Conservation (phyloP, 2,797 vertebrate genomes). For the Sebastes matsubarae region DNA sequence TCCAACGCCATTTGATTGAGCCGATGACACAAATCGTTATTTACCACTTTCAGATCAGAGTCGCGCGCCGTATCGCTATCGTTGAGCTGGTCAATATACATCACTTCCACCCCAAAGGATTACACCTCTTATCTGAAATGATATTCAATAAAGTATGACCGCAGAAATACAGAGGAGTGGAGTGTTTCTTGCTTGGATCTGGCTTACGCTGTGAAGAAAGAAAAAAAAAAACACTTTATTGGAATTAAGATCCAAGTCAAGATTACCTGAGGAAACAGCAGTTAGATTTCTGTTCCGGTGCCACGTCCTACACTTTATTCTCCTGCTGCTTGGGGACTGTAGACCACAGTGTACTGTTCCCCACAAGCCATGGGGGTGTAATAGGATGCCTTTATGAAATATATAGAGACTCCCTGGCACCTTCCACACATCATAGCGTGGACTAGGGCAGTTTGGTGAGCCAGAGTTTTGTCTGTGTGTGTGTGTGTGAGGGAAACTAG, state of each 20-base stretch:
- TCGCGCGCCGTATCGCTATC: conserved; percentile 66
- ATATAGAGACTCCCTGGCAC: conserved; percentile 63
- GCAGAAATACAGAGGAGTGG: conserved; percentile 81
- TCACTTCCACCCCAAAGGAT: conserved; percentile 84
- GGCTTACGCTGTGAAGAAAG: conserved; percentile 72
- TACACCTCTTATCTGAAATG: conserved; percentile 89
- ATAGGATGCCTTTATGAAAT: conserved; percentile 82
- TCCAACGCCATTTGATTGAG: conserved; percentile 50
- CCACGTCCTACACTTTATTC: conserved; percentile 74
- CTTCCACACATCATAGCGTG: conserved; percentile 67
- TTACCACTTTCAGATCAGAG: conserved; percentile 63
- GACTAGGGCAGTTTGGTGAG: conserved; percentile 36
- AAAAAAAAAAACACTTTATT: conserved; percentile 83
- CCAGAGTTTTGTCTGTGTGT: conserved; percentile 1
- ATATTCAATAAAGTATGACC: conserved; percentile 89
- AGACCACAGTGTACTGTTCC: conserved; percentile 62
- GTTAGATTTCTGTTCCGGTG: conserved; percentile 80
- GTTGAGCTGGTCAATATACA: conserved; percentile 87
- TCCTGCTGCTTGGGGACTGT: conserved; percentile 63
- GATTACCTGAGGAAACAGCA: conserved; percentile 84
- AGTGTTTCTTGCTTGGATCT: conserved; percentile 81
- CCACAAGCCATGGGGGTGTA: conserved; percentile 72
- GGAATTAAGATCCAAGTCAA: conserved; percentile 87
- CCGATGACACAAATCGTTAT: conserved; percentile 75
- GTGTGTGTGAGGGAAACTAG: conserved; percentile 6